phyloP scores from a whole-genome alignment of 2,888 invertebrate species.

The Scrobipalpa atriplicella region DNA sequence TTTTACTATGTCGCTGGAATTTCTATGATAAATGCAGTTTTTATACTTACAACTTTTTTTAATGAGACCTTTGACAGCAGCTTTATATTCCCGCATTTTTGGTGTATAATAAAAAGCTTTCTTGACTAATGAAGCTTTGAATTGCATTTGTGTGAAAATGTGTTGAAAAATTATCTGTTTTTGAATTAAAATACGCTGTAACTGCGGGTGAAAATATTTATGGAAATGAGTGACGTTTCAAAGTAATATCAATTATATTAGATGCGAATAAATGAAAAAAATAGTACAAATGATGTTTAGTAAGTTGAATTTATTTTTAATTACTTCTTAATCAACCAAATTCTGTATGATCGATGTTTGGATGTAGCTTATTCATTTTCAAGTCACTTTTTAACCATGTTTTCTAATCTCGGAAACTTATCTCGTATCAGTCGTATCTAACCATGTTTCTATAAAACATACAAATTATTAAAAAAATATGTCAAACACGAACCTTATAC shows the following conservation, averaged over 20 bases:
- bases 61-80: conserved; percentile 12
- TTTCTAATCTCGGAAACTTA: too few relatives aligned
- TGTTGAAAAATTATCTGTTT: not conserved
- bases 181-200: not conserved
- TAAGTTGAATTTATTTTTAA: too few relatives aligned
- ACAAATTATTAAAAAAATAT: conserved; percentile 18
- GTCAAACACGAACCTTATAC: conserved; percentile 6
- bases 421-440: not conserved
- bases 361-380: too few relatives aligned
- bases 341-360: too few relatives aligned
- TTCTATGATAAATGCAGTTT: conserved; percentile 22
- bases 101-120: conserved; percentile 8
- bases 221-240: too few relatives aligned
- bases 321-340: too few relatives aligned
- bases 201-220: too few relatives aligned
- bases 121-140: not conserved
- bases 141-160: not conserved
- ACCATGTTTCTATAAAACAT: not conserved
- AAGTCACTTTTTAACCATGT: too few relatives aligned
- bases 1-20: conserved; percentile 10
- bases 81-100: conserved; percentile 9
- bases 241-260: too few relatives aligned
- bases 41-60: conserved; percentile 17
- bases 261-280: too few relatives aligned
- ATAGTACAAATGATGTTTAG: too few relatives aligned